Evolutionary conservation across 2,797 vertebrate genomes (phyloP).

Genomic region (Coracias cyanogaster): DNA sequence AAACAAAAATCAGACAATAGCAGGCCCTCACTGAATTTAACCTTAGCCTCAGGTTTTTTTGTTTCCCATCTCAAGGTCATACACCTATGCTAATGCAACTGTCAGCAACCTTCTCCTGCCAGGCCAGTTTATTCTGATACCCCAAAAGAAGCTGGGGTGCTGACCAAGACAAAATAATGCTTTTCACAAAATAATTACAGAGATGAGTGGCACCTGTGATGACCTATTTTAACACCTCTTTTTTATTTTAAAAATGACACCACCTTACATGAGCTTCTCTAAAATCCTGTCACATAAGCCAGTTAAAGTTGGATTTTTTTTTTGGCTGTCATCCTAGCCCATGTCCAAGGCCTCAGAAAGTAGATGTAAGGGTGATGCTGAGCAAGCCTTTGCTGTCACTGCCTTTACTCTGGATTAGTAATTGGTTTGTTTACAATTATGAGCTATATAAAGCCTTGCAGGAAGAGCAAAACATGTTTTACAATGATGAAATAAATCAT

Average conservation of each 20-base stretch:
- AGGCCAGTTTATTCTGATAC: not conserved
- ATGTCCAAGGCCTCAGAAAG: not conserved
- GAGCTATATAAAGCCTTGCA: not conserved
- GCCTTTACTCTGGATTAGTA: not conserved
- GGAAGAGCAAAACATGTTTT: not conserved
- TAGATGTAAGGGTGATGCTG: not conserved
- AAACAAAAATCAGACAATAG: not conserved
- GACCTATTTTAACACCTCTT: not conserved
- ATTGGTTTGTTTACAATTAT: not conserved
- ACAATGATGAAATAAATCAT: not conserved
- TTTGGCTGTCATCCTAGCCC: not conserved
- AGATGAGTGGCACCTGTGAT: not conserved
- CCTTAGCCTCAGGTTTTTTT: not conserved
- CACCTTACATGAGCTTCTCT: not conserved
- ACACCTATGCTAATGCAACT: not conserved
- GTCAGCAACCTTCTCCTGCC: not conserved
- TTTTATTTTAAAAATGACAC: not conserved
- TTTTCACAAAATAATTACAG: not conserved
- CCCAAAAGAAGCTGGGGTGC: not conserved
- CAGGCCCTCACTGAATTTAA: not conserved
- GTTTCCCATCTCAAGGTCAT: not conserved
- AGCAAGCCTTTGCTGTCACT: not conserved
- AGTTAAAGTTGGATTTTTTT: not conserved
- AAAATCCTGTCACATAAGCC: not conserved
- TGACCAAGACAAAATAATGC: not conserved